Conservation (phyloP, 2,797 vertebrate species). For the Malacoctenus gilli region DNA sequence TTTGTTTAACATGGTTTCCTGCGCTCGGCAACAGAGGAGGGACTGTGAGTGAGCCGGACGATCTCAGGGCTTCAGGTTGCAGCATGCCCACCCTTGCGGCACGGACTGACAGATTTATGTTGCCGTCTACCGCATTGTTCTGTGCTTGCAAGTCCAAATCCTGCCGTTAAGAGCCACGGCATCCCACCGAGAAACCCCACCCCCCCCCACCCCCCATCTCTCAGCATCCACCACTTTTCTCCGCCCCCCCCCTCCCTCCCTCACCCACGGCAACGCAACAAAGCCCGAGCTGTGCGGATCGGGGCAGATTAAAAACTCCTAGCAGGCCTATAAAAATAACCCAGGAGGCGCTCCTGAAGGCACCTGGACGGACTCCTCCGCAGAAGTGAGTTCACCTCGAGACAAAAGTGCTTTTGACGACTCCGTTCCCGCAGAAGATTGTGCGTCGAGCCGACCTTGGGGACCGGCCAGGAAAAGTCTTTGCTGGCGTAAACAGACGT, state of each 20-base stretch:
- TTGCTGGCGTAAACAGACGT: constrained; percentile 60
- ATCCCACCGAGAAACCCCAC: constrained; percentile 46
- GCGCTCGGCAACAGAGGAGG: constrained; percentile 54
- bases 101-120: constrained; percentile 75
- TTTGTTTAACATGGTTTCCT: constrained; percentile 40
- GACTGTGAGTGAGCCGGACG: constrained; percentile 49
- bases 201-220: constrained; percentile 47
- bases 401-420: constrained; percentile 70
- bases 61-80: constrained; percentile 67
- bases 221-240: constrained; percentile 56
- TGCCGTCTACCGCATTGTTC: constrained; percentile 63
- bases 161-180: constrained; percentile 63
- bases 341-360: constrained; percentile 36
- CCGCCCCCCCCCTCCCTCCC: constrained; percentile 35
- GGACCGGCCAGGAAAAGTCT: constrained; percentile 47
- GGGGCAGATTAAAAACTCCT: constrained; percentile 58
- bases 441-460: constrained; percentile 35
- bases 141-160: constrained; percentile 64
- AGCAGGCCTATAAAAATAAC: constrained; percentile 55
- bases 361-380: constrained; percentile 59
- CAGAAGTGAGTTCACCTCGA: constrained; percentile 36
- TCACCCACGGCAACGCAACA: constrained; percentile 52
- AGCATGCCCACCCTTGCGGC: constrained; percentile 65
- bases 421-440: constrained; percentile 54
- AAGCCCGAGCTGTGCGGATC: constrained; percentile 50